Conservation (phyloP, 1,140 invertebrate genomes). For the Euschistus heros region DNA sequence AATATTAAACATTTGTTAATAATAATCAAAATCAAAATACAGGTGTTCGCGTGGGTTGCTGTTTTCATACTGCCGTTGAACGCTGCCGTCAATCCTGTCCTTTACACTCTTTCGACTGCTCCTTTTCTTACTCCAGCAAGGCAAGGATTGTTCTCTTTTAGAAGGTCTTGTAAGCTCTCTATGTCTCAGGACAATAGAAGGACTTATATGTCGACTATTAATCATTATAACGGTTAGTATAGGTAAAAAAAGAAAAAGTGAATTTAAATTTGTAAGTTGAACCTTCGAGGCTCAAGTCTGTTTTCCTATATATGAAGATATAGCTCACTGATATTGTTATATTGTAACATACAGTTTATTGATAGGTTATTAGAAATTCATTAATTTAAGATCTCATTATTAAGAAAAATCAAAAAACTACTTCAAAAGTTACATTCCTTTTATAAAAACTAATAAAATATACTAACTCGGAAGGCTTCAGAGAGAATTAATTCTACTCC, state of each 20-base stretch:
- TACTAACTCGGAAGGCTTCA: too few species aligned
- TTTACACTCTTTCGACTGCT: conserved; percentile 43
- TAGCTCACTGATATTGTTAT: neutral
- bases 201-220: conserved; percentile 8
- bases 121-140: conserved; percentile 32
- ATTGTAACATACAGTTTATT: neutral
- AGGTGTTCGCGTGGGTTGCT: conserved; percentile 46
- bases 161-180: conserved; percentile 23
- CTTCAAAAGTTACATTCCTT: too few species aligned
- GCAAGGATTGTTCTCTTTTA: conserved; percentile 23
- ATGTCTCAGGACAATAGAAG: conserved; percentile 21
- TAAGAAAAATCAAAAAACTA: too few species aligned
- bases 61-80: conserved; percentile 47
- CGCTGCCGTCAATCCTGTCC: conserved; percentile 45
- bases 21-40: neutral
- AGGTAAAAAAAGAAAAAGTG: neutral
- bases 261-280: neutral
- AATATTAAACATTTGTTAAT: neutral
- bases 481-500: too few species aligned
- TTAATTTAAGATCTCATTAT: neutral
- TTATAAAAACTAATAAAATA: too few species aligned
- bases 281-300: neutral
- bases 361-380: neutral
- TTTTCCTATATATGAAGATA: too few species aligned
- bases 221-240: conserved; percentile 4